Evolutionary conservation across 2,113 vertebrate genomes (phyloP).

Genomic region (Heterocephalus glaber): DNA sequence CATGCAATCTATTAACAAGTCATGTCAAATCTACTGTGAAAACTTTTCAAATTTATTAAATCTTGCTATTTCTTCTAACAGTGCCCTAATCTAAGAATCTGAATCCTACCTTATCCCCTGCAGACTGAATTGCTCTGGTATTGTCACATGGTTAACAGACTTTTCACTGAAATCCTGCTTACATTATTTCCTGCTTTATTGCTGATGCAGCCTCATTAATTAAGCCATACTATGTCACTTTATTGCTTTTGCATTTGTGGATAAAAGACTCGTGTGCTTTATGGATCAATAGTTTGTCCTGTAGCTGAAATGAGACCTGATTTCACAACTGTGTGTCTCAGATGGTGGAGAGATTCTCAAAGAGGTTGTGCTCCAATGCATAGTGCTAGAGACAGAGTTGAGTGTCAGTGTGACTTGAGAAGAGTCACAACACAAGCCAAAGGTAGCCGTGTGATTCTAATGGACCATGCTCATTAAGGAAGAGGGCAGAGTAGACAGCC

Average conservation of each 20-base stretch:
- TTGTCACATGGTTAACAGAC: no score
- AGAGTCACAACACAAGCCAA: no score
- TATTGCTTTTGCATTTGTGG: not conserved
- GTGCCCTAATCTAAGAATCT: not conserved
- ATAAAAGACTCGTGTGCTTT: not conserved
- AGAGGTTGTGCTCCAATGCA: rapidly evolving
- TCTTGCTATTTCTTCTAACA: not conserved
- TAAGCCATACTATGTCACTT: not conserved
- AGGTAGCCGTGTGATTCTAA: not conserved
- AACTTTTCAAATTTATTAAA: not conserved
- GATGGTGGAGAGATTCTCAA: not conserved
- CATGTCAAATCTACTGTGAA: not conserved
- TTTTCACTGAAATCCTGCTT: not conserved
- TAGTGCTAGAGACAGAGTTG: not conserved
- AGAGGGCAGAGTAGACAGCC: not conserved
- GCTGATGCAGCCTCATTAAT: not conserved
- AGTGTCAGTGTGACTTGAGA: not conserved
- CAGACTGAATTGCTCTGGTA: no score
- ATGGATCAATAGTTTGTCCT: no score
- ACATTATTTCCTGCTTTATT: not conserved
- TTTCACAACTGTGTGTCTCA: not conserved
- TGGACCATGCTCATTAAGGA: rapidly evolving
- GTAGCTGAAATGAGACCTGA: not conserved
- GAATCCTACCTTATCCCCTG: not conserved
- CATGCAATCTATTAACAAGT: not conserved